phyloP scores from a whole-genome alignment of 2,113 vertebrate species.

The Saguinus imperator region DNA sequence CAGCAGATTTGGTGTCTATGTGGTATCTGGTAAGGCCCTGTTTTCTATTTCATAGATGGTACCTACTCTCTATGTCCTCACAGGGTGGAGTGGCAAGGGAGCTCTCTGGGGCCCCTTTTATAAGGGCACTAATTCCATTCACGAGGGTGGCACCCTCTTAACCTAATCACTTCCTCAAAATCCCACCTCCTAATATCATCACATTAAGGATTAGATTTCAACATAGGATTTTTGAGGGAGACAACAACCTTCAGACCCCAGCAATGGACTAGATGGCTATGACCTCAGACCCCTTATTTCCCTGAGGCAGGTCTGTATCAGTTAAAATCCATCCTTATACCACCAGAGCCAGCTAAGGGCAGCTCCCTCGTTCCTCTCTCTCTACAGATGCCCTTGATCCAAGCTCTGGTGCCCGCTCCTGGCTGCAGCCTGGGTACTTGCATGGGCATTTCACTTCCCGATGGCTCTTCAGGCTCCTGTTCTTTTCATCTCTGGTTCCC shows the following conservation, averaged over 20 bases:
- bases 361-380: rapidly evolving
- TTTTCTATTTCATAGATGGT: not conserved
- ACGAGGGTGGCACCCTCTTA: too few relatives aligned
- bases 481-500: not conserved
- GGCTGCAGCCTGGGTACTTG: not conserved
- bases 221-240: not conserved
- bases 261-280: rapidly evolving
- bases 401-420: not conserved
- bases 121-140: not conserved
- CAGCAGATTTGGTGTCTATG: too few relatives aligned
- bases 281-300: not conserved
- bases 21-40: not conserved
- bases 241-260: not conserved
- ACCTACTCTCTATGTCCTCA: not conserved
- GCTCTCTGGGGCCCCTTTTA: not conserved
- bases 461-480: rapidly evolving
- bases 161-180: not conserved
- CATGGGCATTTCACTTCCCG: not conserved
- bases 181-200: not conserved
- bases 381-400: rapidly evolving
- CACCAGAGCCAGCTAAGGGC: not conserved
- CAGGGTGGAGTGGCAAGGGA: not conserved
- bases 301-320: not conserved
- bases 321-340: not conserved
- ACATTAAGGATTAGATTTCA: not conserved